Evolutionary conservation across 2,113 vertebrate species (phyloP).

Genomic region (Chlorocebus sabaeus): DNA sequence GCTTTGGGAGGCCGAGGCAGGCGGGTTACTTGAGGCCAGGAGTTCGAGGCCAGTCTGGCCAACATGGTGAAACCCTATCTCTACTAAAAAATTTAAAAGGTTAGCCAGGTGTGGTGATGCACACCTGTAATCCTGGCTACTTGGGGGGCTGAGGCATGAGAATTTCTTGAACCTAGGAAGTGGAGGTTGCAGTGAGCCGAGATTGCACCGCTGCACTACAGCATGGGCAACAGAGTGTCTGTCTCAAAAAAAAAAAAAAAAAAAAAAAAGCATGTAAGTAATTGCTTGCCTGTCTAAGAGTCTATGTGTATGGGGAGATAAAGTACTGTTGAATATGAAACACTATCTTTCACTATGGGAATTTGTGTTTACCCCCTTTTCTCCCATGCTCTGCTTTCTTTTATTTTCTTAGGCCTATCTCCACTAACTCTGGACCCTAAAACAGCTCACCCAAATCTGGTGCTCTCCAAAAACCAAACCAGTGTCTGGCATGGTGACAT

Average conservation of each 20-base stretch:
- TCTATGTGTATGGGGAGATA: not conserved
- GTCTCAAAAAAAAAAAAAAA: too few relatives aligned
- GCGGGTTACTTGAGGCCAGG: not conserved
- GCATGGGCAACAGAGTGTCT: too few relatives aligned
- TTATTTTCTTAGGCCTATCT: constrained; percentile 71
- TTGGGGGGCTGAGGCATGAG: not conserved
- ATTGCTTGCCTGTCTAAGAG: not conserved
- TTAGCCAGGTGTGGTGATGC: not conserved
- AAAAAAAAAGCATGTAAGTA: not conserved
- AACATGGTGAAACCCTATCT: not conserved
- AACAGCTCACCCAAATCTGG: constrained; percentile 81
- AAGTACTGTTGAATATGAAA: not conserved
- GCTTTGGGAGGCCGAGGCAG: not conserved
- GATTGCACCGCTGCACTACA: not conserved
- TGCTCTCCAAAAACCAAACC: constrained; percentile 76
- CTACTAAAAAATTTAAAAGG: not conserved
- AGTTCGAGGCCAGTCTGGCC: not conserved
- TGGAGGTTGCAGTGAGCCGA: not conserved
- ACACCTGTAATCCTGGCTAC: not conserved
- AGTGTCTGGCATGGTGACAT: constrained; percentile 76
- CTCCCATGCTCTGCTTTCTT: not conserved
- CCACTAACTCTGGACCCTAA: constrained; percentile 79
- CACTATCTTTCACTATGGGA: not conserved
- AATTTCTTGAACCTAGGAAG: not conserved
- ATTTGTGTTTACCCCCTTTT: not conserved